phyloP scores from a whole-genome alignment of 2,113 vertebrate species.

The Ochotona curzoniae region DNA sequence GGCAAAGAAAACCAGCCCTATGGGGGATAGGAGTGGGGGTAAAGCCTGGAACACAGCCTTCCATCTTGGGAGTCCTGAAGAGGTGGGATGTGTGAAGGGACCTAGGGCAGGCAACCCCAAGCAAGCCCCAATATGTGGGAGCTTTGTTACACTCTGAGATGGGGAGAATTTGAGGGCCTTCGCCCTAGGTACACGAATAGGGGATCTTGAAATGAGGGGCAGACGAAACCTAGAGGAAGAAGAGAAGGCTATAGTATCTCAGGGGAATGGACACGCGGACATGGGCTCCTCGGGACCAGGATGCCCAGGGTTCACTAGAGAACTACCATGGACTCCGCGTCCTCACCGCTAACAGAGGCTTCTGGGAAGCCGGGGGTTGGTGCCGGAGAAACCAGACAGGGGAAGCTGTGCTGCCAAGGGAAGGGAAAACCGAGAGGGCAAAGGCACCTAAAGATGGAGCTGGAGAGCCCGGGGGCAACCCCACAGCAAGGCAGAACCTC shows the following conservation, averaged over 20 bases:
- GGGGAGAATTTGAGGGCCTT: background rate
- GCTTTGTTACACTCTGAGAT: constrained; percentile 37
- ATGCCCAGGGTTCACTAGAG: background rate
- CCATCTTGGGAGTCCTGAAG: background rate
- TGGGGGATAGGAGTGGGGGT: background rate
- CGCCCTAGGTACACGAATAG: background rate
- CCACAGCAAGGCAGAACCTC: constrained; percentile 45
- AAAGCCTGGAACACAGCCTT: constrained; percentile 43
- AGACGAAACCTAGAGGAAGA: background rate
- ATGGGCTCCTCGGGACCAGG: background rate
- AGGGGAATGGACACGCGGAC: constrained; percentile 24
- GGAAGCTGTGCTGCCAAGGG: background rate
- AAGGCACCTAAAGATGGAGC: constrained; percentile 35
- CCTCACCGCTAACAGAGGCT: background rate
- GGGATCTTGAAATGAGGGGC: background rate
- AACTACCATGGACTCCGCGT: background rate
- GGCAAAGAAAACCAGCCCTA: constrained; percentile 10
- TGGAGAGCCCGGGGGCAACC: background rate
- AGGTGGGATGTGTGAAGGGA: background rate
- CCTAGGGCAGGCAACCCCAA: constrained; percentile 12
- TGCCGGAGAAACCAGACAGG: background rate
- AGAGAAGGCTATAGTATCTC: background rate
- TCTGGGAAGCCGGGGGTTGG: constrained; percentile 35
- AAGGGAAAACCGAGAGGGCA: constrained; percentile 27
- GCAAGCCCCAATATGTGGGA: constrained; percentile 14